A percentile compares a stretch with the other conserved stretches of the same genome.
These are phyloP conservation scores for Mastacembelus armatus DNA, from an alignment of 2,797 vertebrate species.

Conservation along the genomic window DNA sequence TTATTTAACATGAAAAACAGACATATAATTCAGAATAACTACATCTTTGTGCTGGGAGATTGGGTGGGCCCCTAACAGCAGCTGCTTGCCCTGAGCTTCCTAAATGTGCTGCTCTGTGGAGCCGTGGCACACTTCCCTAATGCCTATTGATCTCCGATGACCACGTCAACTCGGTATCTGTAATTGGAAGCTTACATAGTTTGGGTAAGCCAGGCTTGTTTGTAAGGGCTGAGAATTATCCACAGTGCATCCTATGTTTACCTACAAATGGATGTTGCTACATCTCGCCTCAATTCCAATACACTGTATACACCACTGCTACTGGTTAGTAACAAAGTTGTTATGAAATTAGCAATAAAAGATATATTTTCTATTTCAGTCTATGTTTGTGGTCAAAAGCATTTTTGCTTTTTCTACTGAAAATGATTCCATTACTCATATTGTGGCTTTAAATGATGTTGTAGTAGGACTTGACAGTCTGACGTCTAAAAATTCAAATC, in stretches of 20 bases:
- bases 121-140: constrained; percentile 17
- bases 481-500: constrained; percentile 2
- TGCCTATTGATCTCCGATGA: no score
- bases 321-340: constrained; percentile 3
- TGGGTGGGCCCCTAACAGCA: neutral
- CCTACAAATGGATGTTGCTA: constrained; percentile 14
- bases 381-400: neutral
- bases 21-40: constrained; percentile 23
- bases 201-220: no score
- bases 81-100: neutral
- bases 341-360: constrained; percentile 25
- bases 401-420: constrained; percentile 2
- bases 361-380: neutral
- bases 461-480: neutral
- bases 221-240: constrained; percentile 17
- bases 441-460: neutral
- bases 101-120: constrained; percentile 3
- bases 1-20: constrained; percentile 19
- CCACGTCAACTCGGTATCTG: no score
- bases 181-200: no score
- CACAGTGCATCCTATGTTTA: constrained; percentile 1
- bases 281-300: neutral
- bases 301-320: neutral
- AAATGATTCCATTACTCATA: neutral
- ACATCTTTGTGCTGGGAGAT: constrained; percentile 4